Percentiles rank a stretch among this genome's conserved stretches.
Conservation (phyloP, 2,888 invertebrate species). For the Cetonia aurata region DNA sequence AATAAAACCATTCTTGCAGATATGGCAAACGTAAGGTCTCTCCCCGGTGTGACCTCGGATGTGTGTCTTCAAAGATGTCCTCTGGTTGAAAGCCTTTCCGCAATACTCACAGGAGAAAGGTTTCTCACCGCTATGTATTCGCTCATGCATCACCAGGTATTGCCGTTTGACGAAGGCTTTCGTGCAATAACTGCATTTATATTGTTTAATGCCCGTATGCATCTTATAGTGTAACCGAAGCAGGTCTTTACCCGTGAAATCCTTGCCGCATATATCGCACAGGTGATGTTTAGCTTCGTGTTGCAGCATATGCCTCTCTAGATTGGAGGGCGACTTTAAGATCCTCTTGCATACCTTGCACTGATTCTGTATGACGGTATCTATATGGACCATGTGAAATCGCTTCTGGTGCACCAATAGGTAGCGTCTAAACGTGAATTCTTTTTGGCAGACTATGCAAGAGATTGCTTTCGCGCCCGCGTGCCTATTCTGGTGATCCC, state of each 20-base stretch:
- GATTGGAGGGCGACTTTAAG: constrained; percentile 58
- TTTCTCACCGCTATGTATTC: constrained; percentile 74
- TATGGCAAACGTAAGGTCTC: constrained; percentile 68
- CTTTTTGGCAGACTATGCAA: constrained; percentile 69
- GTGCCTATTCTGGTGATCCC: constrained; percentile 71
- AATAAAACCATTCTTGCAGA: constrained; percentile 54
- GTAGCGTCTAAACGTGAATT: constrained; percentile 68
- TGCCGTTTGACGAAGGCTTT: constrained; percentile 68
- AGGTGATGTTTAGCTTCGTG: constrained; percentile 66
- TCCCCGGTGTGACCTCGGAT: constrained; percentile 73
- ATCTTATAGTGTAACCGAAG: constrained; percentile 60
- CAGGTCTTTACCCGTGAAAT: constrained; percentile 59
- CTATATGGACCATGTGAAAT: constrained; percentile 61
- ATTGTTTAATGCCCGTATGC: constrained; percentile 70
- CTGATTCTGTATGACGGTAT: constrained; percentile 66
- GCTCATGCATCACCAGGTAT: constrained; percentile 71
- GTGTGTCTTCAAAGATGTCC: constrained; percentile 30
- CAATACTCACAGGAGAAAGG: constrained; percentile 74
- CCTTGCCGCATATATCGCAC: constrained; percentile 61
- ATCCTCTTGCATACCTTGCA: constrained; percentile 59
- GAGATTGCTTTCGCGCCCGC: constrained; percentile 69
- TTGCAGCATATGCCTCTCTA: constrained; percentile 66
- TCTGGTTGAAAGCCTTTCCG: constrained; percentile 70
- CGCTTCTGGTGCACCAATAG: constrained; percentile 65
- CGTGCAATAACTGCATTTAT: constrained; percentile 58